A percentile compares a stretch with the other conserved stretches of the same genome.
Evolutionary conservation across 1,140 invertebrate species (phyloP).

Genomic region (Chrysomallon squamiferum): DNA sequence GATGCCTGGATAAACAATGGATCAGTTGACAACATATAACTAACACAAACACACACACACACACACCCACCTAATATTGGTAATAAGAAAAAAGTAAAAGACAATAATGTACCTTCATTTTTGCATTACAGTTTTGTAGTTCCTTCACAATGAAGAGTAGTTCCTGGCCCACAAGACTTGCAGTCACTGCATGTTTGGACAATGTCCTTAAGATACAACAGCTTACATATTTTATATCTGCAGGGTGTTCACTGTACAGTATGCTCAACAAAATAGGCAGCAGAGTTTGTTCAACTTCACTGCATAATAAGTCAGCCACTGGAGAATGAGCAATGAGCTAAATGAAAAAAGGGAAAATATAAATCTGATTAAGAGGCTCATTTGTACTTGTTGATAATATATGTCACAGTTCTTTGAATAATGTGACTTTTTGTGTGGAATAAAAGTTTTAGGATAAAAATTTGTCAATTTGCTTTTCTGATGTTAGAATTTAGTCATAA

Average conservation of each 20-base stretch:
- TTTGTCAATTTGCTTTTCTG: too few relatives aligned
- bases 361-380: too few relatives aligned
- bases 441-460: too few relatives aligned
- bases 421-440: too few relatives aligned
- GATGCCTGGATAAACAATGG: too few relatives aligned
- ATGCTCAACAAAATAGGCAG: slow-evolving; percentile 24
- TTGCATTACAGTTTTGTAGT: slow-evolving; percentile 6
- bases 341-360: not conserved
- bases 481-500: too few relatives aligned
- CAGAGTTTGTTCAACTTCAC: not conserved
- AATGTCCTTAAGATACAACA: slow-evolving; percentile 36
- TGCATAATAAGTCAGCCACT: not conserved
- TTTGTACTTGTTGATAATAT: too few relatives aligned
- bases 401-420: too few relatives aligned
- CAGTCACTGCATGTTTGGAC: slow-evolving; percentile 8
- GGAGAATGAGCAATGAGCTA: not conserved
- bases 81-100: too few relatives aligned
- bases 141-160: slow-evolving; percentile 9
- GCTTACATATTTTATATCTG: slow-evolving; percentile 40
- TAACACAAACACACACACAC: too few relatives aligned
- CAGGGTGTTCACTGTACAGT: slow-evolving; percentile 21
- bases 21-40: too few relatives aligned
- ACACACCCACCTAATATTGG: too few relatives aligned
- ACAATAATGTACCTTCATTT: slow-evolving; percentile 4
- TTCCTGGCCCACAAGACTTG: slow-evolving; percentile 7